Evolutionary conservation across 2,797 vertebrate genomes (phyloP).

Genomic region (Alectoris magna): DNA sequence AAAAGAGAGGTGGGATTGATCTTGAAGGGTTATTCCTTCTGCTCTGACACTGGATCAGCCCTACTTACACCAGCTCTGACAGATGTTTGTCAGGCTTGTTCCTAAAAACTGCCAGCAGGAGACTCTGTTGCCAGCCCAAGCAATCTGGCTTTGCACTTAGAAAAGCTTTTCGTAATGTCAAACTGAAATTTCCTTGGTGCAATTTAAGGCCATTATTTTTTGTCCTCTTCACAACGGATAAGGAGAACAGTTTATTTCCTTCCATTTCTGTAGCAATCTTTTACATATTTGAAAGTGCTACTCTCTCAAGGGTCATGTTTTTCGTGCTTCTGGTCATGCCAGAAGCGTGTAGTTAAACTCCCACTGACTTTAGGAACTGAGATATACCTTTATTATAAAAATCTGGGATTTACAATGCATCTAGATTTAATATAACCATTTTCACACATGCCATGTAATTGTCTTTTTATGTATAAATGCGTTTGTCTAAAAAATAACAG

Average conservation of each 20-base stretch:
- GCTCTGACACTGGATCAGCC: background rate
- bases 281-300: background rate
- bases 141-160: background rate
- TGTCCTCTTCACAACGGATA: background rate
- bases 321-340: background rate
- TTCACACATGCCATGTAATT: background rate
- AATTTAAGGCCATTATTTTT: conserved; percentile 35
- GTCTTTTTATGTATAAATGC: background rate
- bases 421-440: background rate
- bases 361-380: background rate
- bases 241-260: conserved; percentile 8
- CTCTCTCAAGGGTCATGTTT: background rate
- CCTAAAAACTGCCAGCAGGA: background rate
- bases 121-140: background rate
- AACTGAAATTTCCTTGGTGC: background rate
- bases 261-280: background rate
- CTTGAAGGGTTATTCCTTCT: background rate
- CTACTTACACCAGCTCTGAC: background rate
- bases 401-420: background rate
- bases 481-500: background rate
- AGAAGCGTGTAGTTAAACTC: background rate
- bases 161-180: background rate
- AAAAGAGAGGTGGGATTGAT: background rate
- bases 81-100: background rate
- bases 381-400: background rate